Base-by-base conservation (phyloP, 2,797 vertebrate species). In the Pangasius krempfi region DNA sequence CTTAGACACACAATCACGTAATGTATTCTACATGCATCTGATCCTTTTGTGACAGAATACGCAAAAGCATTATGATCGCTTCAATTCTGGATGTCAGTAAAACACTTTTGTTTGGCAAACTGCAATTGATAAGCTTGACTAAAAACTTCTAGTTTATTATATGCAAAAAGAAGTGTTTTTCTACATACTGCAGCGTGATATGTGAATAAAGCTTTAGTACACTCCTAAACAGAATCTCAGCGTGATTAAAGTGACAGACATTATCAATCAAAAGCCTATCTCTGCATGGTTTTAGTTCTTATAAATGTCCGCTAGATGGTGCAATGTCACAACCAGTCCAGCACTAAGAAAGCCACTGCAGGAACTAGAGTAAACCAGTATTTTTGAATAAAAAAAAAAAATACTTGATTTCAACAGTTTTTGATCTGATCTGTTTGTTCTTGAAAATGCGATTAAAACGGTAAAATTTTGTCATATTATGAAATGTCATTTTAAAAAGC, bases 271-370 rank as follows among this genome's bases (percentile, higher is more conserved):
- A 89, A 76, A 33, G 27, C 40, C 9, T 25, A 72, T 85, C 18
- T 90, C n/a, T 7, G 25, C 14, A 0, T 70, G 16, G 27, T 33
- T 30, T 75, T 40, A 44, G 44, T 72, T 44, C 25, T 44, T 44
- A 4, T 30, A 20, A 75, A 58, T 90, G 44, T 86, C 84, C 92
- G 92, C 83, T 68, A 93, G 93, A 88, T 84, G 91, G 91, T 33
- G 86, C 54, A 83, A 47, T 80, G 37, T 62, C 16, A 52, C 82
- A 79, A 56, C 14, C 2, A 50, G 12, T 16, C 66, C 40, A 8
- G 3, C 22, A 20, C 2, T 20, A 47, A 73, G 18, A 7, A 10
- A 12, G 9, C 1, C 30, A 76, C 50, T 30, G 18, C 52, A n/a
- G 30, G 1, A 79, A 40, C 13, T 33, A 33, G 80, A 73, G 56